phyloP scores from a whole-genome alignment of 1,140 invertebrate species.

The Drosophila parabipectinata region DNA sequence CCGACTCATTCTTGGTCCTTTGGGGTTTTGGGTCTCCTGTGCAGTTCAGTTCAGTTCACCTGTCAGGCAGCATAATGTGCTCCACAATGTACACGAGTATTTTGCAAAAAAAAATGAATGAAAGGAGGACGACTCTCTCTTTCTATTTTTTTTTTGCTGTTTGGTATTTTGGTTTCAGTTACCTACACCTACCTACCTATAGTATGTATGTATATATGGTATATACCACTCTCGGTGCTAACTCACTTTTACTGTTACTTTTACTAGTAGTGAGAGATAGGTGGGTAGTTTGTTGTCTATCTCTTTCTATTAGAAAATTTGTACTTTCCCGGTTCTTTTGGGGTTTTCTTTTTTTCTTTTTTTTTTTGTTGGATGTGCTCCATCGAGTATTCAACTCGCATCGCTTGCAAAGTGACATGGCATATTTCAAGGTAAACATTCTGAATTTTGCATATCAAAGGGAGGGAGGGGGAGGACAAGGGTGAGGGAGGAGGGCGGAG shows the following conservation, averaged over 20 bases:
- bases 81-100: constrained; percentile 43
- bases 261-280: neutral
- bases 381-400: constrained; percentile 56
- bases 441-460: constrained; percentile 69
- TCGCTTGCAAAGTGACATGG: constrained; percentile 68
- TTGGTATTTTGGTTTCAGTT: neutral
- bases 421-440: constrained; percentile 79
- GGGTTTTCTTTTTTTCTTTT: neutral
- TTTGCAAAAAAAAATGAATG: constrained; percentile 9
- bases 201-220: no score
- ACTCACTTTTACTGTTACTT: neutral
- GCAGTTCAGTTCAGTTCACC: constrained; percentile 39
- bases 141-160: neutral
- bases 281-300: neutral
- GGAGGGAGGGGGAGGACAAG: neutral
- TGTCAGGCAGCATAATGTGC: constrained; percentile 48
- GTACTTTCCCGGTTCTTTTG: no score
- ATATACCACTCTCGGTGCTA: neutral
- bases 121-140: neutral
- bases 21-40: neutral
- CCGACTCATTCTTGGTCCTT: neutral
- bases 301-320: constrained; percentile 1
- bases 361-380: constrained; percentile 16
- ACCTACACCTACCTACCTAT: no score
- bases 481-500: no score